Evolutionary conservation across 1,140 invertebrate genomes (phyloP).

Genomic region (Bradysia coprophila): DNA sequence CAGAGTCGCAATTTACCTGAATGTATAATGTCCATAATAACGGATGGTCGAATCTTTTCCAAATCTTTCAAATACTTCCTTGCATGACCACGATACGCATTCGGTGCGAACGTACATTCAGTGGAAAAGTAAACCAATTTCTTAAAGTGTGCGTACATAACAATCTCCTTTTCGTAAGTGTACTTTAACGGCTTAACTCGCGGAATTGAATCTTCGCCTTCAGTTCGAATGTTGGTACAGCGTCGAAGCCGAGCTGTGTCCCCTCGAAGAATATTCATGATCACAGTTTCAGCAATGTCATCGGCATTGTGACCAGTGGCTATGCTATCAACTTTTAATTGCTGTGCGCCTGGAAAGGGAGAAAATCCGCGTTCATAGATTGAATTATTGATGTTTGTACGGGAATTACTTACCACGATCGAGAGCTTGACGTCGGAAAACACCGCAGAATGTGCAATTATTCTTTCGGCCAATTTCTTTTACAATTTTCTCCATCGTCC

Average conservation of each 20-base stretch:
- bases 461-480: conserved; percentile 87
- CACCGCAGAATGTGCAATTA: conserved; percentile 98
- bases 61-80: conserved; percentile 87
- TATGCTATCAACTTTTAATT: conserved; percentile 79
- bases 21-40: conserved; percentile 95
- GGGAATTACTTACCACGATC: too few relatives aligned
- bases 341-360: too few relatives aligned
- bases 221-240: conserved; percentile 76
- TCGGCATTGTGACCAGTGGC: conserved; percentile 99
- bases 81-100: conserved; percentile 92
- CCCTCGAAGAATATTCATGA: conserved; percentile 95
- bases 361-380: too few relatives aligned
- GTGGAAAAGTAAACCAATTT: conserved; percentile 98
- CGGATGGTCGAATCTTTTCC: conserved; percentile 81
- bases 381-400: too few relatives aligned
- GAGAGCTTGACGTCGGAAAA: conserved; percentile 88
- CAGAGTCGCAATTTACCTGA: too few relatives aligned
- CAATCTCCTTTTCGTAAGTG: conserved; percentile 98
- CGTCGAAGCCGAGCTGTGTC: conserved; percentile 85
- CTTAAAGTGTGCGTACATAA: conserved; percentile 98
- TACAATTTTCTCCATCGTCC: conserved; percentile 99
- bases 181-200: conserved; percentile 97
- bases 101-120: conserved; percentile 96
- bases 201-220: conserved; percentile 71
- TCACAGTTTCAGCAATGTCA: conserved; percentile 95